These are phyloP conservation scores for Falcaria lacertinaria DNA, from an alignment of 2,888 invertebrate species.

Conservation along the genomic window DNA sequence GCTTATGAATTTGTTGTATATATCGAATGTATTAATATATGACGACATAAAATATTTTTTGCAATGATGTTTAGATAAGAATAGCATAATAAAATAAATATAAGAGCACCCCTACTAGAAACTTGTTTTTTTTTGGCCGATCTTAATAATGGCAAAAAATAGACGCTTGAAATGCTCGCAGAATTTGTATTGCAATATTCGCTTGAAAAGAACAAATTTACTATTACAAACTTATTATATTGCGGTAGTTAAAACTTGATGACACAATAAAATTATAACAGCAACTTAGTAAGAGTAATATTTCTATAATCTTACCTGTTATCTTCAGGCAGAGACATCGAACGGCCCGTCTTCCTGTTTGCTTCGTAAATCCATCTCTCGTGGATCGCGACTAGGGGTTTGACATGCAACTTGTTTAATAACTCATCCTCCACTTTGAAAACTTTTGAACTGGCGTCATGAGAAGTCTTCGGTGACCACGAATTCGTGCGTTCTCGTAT, in stretches of 20 bases:
- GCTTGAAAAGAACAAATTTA: no score
- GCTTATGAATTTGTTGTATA: slow-evolving; percentile 31
- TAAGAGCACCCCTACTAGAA: no score
- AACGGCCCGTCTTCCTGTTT: slow-evolving; percentile 55
- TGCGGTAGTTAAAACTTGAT: no score
- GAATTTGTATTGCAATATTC: no score
- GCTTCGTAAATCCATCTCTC: slow-evolving; percentile 73
- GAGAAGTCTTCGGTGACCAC: slow-evolving; percentile 38
- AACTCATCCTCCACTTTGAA: slow-evolving; percentile 49
- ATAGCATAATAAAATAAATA: no score
- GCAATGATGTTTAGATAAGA: no score
- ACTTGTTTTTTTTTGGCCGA: no score
- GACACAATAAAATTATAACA: no score
- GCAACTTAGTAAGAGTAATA: neutral
- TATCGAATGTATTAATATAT: slow-evolving; percentile 9
- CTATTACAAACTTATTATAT: no score
- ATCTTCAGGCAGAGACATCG: slow-evolving; percentile 64
- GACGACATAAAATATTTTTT: no score
- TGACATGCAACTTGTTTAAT: slow-evolving; percentile 57
- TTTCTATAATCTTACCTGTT: slow-evolving; percentile 36
- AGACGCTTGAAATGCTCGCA: no score
- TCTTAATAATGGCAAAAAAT: no score
- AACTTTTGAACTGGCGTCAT: slow-evolving; percentile 22
- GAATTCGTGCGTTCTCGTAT: slow-evolving; percentile 34
- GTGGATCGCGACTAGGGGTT: slow-evolving; percentile 71